Conservation (phyloP, 2,797 vertebrate species). For the Spinus pinus region DNA sequence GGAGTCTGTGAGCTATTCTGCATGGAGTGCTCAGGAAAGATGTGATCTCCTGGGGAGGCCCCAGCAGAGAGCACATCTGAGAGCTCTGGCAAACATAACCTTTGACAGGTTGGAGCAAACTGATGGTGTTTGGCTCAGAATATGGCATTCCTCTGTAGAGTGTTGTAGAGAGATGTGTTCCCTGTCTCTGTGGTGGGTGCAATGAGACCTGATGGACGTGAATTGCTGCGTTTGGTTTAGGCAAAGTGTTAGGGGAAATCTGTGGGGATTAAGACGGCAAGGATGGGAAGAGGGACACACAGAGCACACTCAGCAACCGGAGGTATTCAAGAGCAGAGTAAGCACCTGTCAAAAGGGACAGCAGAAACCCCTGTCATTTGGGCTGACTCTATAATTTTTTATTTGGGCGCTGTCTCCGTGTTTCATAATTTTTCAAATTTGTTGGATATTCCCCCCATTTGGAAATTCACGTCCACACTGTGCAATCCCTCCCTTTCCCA, state of each 20-base stretch:
- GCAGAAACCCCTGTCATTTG: not conserved
- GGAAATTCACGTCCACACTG: fast-evolving
- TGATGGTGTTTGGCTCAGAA: not conserved
- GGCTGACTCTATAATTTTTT: not conserved
- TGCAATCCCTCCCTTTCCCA: too few species aligned
- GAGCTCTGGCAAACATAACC: not conserved
- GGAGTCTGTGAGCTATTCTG: not conserved
- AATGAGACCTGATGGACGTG: not conserved
- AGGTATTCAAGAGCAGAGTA: not conserved
- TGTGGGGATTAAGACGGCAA: not conserved
- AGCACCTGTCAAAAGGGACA: not conserved
- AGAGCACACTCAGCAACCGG: not conserved
- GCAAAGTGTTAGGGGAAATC: not conserved
- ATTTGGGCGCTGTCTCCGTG: not conserved
- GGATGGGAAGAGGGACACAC: not conserved
- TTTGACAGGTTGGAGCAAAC: not conserved
- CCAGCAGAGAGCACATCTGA: not conserved
- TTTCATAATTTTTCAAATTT: not conserved
- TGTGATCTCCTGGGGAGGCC: not conserved
- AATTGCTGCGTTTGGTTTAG: not conserved
- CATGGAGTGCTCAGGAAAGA: fast-evolving
- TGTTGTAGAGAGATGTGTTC: not conserved
- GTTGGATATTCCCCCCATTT: too few species aligned
- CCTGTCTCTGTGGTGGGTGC: not conserved
- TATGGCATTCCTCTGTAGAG: not conserved